Evolutionary conservation across 2,113 vertebrate species (phyloP).

Genomic region (Perca schrenkii): DNA sequence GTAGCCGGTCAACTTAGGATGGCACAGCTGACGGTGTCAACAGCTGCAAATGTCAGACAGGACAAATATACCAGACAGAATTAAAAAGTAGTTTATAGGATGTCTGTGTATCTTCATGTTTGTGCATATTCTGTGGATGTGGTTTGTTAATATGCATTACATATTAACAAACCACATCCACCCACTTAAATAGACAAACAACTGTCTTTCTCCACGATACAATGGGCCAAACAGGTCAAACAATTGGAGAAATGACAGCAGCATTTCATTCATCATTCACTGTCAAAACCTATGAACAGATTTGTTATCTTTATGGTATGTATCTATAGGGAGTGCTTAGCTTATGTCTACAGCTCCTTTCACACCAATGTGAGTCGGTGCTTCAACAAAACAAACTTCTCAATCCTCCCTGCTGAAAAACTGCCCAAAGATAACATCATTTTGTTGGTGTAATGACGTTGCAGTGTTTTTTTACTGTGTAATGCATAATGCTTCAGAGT

Average conservation of each 20-base stretch:
- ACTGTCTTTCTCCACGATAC: neutral
- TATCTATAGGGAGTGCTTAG: conserved; percentile 29
- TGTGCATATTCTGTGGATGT: neutral
- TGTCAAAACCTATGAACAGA: conserved; percentile 51
- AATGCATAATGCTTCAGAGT: neutral
- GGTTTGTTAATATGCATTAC: neutral
- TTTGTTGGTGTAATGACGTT: neutral
- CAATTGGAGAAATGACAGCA: conserved; percentile 34
- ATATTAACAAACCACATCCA: no score
- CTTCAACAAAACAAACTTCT: neutral
- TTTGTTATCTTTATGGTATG: conserved; percentile 54
- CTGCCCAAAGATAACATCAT: neutral
- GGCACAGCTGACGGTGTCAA: conserved; percentile 36
- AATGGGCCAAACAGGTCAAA: conserved; percentile 45
- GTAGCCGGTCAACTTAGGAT: conserved; percentile 24
- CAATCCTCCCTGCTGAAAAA: conserved; percentile 12
- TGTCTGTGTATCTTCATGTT: neutral
- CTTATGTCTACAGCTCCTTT: conserved; percentile 1
- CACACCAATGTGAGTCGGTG: neutral
- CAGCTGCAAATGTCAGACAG: conserved; percentile 35
- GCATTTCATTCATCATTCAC: conserved; percentile 58
- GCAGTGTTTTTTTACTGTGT: neutral
- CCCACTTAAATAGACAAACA: conserved; percentile 1
- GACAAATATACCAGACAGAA: neutral
- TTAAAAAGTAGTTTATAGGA: neutral